A percentile compares a stretch with the other conserved stretches of the same genome.
Evolutionary conservation across 1,140 invertebrate species (phyloP).

Genomic region (Drosophila kanapiae): DNA sequence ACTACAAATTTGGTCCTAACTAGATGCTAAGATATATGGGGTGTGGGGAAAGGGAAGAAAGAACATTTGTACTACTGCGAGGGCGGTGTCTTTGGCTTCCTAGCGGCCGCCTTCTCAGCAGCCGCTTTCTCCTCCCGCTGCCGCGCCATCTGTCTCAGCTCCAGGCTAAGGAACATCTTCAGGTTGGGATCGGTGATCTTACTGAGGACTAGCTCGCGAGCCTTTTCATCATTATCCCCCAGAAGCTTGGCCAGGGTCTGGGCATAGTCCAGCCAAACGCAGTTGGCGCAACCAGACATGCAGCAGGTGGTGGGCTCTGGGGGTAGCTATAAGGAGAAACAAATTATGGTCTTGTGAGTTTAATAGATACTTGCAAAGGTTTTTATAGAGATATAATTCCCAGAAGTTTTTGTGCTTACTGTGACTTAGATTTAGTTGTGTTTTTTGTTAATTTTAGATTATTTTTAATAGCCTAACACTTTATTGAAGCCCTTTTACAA

Average conservation of each 20-base stretch:
- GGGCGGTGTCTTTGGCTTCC: slow-evolving; percentile 38
- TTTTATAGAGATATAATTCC: background rate
- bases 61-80: slow-evolving; percentile 33
- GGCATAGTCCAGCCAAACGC: slow-evolving; percentile 97
- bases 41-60: background rate
- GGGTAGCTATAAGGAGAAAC: slow-evolving; percentile 81
- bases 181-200: slow-evolving; percentile 93
- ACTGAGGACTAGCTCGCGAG: slow-evolving; percentile 91
- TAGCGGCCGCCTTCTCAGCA: slow-evolving; percentile 12
- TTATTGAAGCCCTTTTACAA: background rate
- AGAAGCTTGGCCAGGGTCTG: slow-evolving; percentile 91
- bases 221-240: slow-evolving; percentile 88
- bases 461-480: background rate
- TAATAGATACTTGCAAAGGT: no score
- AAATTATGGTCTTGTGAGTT: background rate
- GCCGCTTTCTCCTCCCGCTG: slow-evolving; percentile 34
- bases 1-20: slow-evolving; percentile 38
- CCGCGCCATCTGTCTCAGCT: slow-evolving; percentile 87
- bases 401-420: accelerated
- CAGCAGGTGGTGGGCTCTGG: slow-evolving; percentile 94
- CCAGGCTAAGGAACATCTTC: slow-evolving; percentile 91
- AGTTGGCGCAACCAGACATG: slow-evolving; percentile 97
- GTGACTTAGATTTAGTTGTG: background rate
- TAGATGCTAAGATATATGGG: slow-evolving; percentile 2
- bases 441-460: no score